Percentiles rank a stretch among this genome's conserved stretches.
These are phyloP conservation scores for Cantharis rustica DNA, from an alignment of 2,888 invertebrate species.

Conservation along the genomic window DNA sequence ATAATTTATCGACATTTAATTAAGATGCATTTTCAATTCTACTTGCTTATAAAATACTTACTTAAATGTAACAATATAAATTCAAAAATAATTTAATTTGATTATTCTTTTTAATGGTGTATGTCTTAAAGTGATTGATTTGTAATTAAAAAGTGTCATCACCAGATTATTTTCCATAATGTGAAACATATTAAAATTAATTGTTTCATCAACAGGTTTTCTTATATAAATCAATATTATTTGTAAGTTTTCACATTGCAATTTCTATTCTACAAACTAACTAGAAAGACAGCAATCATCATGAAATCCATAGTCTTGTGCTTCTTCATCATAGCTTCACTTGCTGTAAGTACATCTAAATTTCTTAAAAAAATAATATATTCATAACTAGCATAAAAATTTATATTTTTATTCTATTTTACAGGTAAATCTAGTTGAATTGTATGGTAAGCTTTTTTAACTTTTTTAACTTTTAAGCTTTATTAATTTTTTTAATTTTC, in stretches of 20 bases:
- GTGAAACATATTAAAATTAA: not conserved
- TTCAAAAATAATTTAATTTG: not conserved
- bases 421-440: not conserved
- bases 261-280: not conserved
- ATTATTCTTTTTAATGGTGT: not conserved
- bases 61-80: not conserved
- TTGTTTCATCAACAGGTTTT: not conserved
- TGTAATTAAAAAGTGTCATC: not conserved
- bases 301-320: not conserved
- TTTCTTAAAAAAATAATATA: not conserved
- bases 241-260: not conserved
- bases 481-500: not conserved
- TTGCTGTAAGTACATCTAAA: not conserved
- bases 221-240: not conserved
- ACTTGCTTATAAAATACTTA: not conserved
- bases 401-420: not conserved
- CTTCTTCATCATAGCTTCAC: not conserved
- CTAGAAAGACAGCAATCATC: not conserved
- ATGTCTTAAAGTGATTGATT: not conserved
- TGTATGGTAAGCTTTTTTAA: not conserved
- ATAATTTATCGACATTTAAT: not conserved
- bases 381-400: not conserved
- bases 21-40: not conserved
- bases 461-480: not conserved
- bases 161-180: not conserved